A percentile compares a stretch with the other conserved stretches of the same genome.
Conservation (phyloP, 1,140 invertebrate genomes). For the Drosophila repleta region DNA sequence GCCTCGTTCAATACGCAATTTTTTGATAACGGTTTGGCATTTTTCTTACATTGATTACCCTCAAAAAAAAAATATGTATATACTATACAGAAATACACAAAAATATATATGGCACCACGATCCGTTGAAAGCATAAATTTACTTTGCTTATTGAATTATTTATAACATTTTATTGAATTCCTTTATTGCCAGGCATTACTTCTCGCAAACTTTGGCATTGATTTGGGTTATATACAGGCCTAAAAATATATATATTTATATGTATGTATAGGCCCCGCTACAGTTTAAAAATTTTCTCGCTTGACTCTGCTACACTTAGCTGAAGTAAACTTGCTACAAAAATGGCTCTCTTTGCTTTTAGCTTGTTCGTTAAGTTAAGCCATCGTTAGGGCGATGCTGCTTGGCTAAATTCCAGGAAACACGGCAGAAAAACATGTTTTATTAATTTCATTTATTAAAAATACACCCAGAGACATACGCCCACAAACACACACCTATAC, state of each 20-base stretch:
- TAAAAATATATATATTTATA: background rate
- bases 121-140: slow-evolving; percentile 48
- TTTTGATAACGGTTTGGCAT: slow-evolving; percentile 75
- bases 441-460: slow-evolving; percentile 77
- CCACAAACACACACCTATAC: slow-evolving; percentile 32
- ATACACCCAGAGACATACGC: slow-evolving; percentile 37
- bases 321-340: slow-evolving; percentile 38
- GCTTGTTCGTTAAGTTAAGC: slow-evolving; percentile 7
- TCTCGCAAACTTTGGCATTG: slow-evolving; percentile 54
- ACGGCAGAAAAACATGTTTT: slow-evolving; percentile 58
- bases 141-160: slow-evolving; percentile 71
- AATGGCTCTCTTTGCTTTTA: slow-evolving; percentile 12
- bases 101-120: slow-evolving; percentile 3
- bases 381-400: background rate
- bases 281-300: slow-evolving; percentile 24
- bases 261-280: background rate
- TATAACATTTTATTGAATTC: slow-evolving; percentile 77
- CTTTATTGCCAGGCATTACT: slow-evolving; percentile 61
- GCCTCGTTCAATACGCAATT: slow-evolving; percentile 51
- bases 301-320: slow-evolving; percentile 50
- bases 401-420: background rate
- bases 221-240: slow-evolving; percentile 51
- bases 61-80: slow-evolving; percentile 6
- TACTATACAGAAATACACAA: no score
- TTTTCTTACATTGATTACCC: slow-evolving; percentile 64